phyloP scores from a whole-genome alignment of 2,113 vertebrate genomes.

The Todiramphus chloris region DNA sequence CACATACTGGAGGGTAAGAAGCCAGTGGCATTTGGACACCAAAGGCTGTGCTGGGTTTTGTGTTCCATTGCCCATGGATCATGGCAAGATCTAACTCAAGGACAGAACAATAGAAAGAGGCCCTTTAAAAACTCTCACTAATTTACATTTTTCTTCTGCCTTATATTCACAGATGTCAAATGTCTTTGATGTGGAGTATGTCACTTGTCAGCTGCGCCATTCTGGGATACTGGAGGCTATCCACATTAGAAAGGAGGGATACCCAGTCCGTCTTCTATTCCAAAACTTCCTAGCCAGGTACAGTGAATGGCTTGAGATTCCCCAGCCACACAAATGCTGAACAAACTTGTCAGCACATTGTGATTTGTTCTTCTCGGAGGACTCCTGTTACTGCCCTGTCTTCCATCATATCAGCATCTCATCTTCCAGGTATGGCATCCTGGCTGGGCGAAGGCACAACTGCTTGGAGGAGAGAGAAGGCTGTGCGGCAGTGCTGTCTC shows the following conservation, averaged over 20 bases:
- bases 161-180: conserved; percentile 76
- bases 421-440: conserved; percentile 77
- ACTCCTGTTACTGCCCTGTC: background rate
- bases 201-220: conserved; percentile 84
- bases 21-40: background rate
- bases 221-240: conserved; percentile 85
- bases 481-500: conserved; percentile 74
- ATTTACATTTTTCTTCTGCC: background rate
- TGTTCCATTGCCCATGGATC: background rate
- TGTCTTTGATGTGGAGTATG: conserved; percentile 87
- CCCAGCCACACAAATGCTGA: background rate
- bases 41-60: background rate
- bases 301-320: background rate
- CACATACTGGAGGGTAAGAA: background rate
- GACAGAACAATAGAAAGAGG: background rate
- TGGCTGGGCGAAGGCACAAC: conserved; percentile 47
- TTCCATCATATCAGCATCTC: background rate
- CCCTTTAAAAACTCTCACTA: background rate
- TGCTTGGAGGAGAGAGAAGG: conserved; percentile 69
- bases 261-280: conserved; percentile 82
- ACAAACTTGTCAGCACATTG: background rate
- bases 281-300: conserved; percentile 84
- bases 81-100: background rate
- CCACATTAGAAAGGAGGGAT: conserved; percentile 81
- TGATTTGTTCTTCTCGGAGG: background rate